Evolutionary conservation across 2,113 vertebrate species (phyloP).

Genomic region (Xenus cinereus): DNA sequence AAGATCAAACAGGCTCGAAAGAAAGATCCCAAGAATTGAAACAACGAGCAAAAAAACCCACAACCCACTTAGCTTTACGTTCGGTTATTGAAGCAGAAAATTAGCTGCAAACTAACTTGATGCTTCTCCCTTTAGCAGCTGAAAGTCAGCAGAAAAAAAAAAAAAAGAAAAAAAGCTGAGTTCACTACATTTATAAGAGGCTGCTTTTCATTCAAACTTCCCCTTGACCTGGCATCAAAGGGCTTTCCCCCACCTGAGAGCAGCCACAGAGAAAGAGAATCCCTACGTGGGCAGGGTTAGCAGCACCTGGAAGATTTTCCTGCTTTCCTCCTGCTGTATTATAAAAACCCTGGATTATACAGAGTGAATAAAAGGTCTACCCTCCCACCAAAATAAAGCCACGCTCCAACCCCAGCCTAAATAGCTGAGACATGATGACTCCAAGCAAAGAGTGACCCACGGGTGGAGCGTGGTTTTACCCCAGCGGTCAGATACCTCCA

Average conservation of each 20-base stretch:
- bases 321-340: background rate
- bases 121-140: background rate
- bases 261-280: fast-evolving
- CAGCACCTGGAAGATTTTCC: background rate
- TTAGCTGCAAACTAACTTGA: background rate
- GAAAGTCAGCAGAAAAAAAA: background rate
- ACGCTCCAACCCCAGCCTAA: background rate
- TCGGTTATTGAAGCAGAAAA: background rate
- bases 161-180: background rate
- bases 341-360: background rate
- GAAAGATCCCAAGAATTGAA: background rate
- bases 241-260: background rate
- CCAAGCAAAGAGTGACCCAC: background rate
- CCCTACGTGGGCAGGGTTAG: fast-evolving
- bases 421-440: too few species aligned
- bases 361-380: background rate
- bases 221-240: background rate
- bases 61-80: background rate
- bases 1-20: background rate
- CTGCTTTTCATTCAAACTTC: background rate
- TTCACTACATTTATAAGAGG: background rate
- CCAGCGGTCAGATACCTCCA: fast-evolving
- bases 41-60: background rate
- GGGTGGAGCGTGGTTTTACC: fast-evolving
- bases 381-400: background rate